Conservation (phyloP, 2,888 invertebrate genomes). For the Rhopalosiphum nymphaeae region DNA sequence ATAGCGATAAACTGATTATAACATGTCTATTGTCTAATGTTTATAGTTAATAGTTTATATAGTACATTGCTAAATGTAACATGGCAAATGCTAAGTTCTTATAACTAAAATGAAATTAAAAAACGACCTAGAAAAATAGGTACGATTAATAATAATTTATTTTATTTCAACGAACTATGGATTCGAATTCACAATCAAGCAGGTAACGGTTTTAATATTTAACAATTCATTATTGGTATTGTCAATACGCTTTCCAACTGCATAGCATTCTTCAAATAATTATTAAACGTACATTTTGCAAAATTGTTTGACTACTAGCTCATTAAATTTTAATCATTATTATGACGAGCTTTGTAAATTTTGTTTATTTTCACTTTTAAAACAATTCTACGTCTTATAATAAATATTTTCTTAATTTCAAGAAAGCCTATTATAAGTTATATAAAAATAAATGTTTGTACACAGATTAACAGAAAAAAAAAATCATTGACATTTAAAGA, state of each 20-base stretch:
- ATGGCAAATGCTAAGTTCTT: neutral
- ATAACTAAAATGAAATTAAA: neutral
- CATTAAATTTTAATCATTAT: neutral
- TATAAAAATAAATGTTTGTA: neutral
- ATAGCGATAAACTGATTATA: neutral
- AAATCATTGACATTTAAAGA: neutral
- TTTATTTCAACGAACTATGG: conserved; percentile 6
- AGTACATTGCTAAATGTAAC: neutral
- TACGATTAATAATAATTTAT: neutral
- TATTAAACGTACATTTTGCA: neutral
- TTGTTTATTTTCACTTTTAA: neutral
- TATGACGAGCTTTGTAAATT: neutral
- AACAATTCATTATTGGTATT: neutral
- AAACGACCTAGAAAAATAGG: neutral
- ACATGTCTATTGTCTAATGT: too few relatives aligned
- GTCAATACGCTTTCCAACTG: neutral
- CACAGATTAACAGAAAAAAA: neutral
- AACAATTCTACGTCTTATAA: neutral
- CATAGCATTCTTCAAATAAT: neutral
- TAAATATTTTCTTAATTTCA: neutral
- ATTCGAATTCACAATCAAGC: conserved; percentile 44
- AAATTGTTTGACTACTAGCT: neutral
- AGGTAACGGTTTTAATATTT: conserved; percentile 22
- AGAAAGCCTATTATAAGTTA: neutral
- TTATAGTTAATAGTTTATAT: too few relatives aligned